Conservation (phyloP, 2,888 invertebrate genomes). For the Celastrina argiolus region DNA sequence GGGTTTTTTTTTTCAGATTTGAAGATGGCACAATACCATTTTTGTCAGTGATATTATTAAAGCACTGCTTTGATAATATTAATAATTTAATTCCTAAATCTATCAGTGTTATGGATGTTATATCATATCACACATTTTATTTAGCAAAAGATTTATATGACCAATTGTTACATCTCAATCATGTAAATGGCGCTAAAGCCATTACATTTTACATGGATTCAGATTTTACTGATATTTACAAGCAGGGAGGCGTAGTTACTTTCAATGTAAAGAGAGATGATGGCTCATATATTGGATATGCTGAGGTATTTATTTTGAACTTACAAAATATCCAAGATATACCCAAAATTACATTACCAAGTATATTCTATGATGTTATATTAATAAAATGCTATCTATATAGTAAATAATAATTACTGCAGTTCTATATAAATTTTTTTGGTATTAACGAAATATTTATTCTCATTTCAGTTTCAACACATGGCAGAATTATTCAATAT, state of each 20-base stretch:
- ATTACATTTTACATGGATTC: slow-evolving; percentile 86
- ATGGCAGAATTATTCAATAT: slow-evolving; percentile 92
- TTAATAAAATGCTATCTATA: no score
- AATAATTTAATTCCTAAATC: slow-evolving; percentile 79
- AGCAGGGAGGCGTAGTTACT: slow-evolving; percentile 91
- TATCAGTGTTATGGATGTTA: slow-evolving; percentile 76
- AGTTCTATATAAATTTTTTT: background rate
- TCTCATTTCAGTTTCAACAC: slow-evolving; percentile 84
- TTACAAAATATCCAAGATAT: no score
- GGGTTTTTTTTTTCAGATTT: slow-evolving; percentile 78
- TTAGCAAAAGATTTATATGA: slow-evolving; percentile 86
- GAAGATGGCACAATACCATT: slow-evolving; percentile 97
- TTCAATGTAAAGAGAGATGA: slow-evolving; percentile 90
- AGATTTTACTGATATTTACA: slow-evolving; percentile 76
- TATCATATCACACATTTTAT: slow-evolving; percentile 85
- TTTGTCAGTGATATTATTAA: slow-evolving; percentile 87
- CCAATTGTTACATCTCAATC: slow-evolving; percentile 79
- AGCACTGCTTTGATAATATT: slow-evolving; percentile 89
- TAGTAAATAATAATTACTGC: no score
- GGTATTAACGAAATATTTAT: background rate
- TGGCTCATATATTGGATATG: slow-evolving; percentile 90
- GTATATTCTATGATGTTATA: no score
- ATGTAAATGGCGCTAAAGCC: slow-evolving; percentile 84
- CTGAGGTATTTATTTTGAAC: slow-evolving; percentile 80
- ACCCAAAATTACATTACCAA: no score